A percentile compares a stretch with the other conserved stretches of the same genome.
Conservation (phyloP, 2,888 invertebrate genomes). For the Stegophylla sp. region DNA sequence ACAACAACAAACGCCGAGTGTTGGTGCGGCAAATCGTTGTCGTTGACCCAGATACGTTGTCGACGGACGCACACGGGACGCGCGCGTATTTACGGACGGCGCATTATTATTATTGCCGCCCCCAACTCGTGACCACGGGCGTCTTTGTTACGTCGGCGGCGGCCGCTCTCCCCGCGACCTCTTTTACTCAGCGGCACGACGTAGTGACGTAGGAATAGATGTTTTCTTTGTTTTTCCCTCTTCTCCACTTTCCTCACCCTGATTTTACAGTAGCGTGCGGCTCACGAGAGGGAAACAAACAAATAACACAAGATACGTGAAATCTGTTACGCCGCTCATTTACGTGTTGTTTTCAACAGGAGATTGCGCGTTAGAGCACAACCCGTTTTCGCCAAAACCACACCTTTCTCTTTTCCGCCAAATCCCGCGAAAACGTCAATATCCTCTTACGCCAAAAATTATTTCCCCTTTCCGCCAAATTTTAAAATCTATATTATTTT, state of each 20-base stretch:
- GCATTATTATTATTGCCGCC: constrained; percentile 8
- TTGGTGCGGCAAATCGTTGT: constrained; percentile 15
- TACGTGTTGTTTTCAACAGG: constrained; percentile 6
- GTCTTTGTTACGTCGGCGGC: not conserved
- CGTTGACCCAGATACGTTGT: constrained; percentile 35
- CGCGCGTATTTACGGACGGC: constrained; percentile 16
- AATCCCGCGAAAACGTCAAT: not conserved
- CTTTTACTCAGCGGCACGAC: not conserved
- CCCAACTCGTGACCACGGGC: not conserved
- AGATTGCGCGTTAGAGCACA: not conserved
- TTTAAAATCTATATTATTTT: no score
- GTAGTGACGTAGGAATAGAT: not conserved
- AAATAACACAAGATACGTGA: not conserved
- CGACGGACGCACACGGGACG: not conserved
- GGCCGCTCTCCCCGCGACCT: not conserved
- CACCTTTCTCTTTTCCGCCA: not conserved
- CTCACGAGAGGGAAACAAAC: not conserved
- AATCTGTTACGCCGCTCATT: not conserved
- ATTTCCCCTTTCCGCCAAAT: no score
- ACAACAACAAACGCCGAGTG: constrained; percentile 44
- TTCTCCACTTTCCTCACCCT: not conserved
- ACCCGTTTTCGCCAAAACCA: not conserved
- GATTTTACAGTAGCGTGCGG: not conserved
- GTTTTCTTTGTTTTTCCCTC: not conserved
- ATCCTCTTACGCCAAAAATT: not conserved